phyloP scores from a whole-genome alignment of 2,888 invertebrate species.

The Ptychoptera albimana region DNA sequence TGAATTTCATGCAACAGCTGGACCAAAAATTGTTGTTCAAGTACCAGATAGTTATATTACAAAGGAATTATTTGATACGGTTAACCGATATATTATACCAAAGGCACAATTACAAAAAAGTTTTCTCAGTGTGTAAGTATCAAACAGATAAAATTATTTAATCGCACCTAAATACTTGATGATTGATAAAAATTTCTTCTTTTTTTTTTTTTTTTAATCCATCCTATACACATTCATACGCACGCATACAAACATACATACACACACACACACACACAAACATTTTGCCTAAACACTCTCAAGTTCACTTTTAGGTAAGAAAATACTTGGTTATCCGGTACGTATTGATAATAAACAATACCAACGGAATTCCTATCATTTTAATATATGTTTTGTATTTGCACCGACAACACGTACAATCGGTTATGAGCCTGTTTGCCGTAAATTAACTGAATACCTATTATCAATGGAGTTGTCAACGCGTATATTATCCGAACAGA shows the following conservation, averaged over 20 bases:
- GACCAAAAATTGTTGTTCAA: constrained; percentile 65
- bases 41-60: constrained; percentile 64
- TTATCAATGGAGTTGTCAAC: constrained; percentile 58
- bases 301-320: constrained; percentile 56
- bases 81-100: constrained; percentile 70
- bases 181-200: not conserved
- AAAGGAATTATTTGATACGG: constrained; percentile 66
- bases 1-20: constrained; percentile 59
- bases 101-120: constrained; percentile 64
- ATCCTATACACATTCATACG: no score
- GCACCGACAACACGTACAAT: constrained; percentile 59
- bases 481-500: constrained; percentile 52
- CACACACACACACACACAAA: not conserved
- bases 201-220: constrained; percentile 3
- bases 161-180: constrained; percentile 41
- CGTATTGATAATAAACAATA: constrained; percentile 64
- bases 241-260: no score
- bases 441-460: constrained; percentile 65
- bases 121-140: constrained; percentile 60
- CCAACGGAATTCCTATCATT: constrained; percentile 64
- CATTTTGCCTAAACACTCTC: constrained; percentile 10
- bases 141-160: constrained; percentile 5
- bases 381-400: constrained; percentile 72
- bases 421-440: constrained; percentile 64
- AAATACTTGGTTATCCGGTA: constrained; percentile 67